Conservation (phyloP, 2,113 vertebrate species). For the Mungos mungo region DNA sequence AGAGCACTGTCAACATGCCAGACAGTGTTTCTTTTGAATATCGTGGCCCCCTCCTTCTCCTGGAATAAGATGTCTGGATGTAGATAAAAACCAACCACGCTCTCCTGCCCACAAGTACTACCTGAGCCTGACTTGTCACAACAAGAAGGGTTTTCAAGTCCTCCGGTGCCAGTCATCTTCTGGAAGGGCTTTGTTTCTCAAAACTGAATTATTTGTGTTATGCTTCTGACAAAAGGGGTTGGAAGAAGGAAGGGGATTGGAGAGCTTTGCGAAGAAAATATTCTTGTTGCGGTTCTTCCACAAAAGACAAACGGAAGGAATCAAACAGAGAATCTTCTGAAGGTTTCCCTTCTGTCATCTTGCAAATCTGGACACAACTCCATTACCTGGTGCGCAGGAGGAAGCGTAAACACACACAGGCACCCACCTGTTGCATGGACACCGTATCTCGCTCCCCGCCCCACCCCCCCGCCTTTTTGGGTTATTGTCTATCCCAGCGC, state of each 20-base stretch:
- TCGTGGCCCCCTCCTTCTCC: slow-evolving; percentile 15
- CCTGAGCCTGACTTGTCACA: slow-evolving; percentile 57
- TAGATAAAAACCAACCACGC: slow-evolving; percentile 29
- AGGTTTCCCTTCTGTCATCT: background rate
- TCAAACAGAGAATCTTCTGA: background rate
- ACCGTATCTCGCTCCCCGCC: background rate
- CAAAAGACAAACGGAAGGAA: background rate
- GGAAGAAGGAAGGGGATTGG: background rate
- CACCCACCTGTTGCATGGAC: background rate
- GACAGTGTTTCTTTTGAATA: slow-evolving; percentile 36
- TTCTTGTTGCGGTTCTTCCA: slow-evolving; percentile 27
- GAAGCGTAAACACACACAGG: background rate
- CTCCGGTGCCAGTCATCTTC: background rate
- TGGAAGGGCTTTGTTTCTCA: slow-evolving; percentile 16
- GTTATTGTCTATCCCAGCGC: background rate
- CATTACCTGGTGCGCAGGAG: background rate
- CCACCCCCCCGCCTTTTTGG: rapidly evolving
- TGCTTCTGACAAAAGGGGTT: slow-evolving; percentile 21
- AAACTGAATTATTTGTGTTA: slow-evolving; percentile 10
- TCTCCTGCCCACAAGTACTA: background rate
- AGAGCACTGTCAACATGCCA: slow-evolving; percentile 65
- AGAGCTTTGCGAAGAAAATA: slow-evolving; percentile 43
- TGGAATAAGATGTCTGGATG: slow-evolving; percentile 7
- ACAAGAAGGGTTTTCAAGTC: slow-evolving; percentile 11
- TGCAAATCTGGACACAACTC: slow-evolving; percentile 10